Evolutionary conservation across 1,140 invertebrate genomes (phyloP), one percentile per base, ranked within the genome.

Genomic region (Drosophila ohnishii): DNA sequence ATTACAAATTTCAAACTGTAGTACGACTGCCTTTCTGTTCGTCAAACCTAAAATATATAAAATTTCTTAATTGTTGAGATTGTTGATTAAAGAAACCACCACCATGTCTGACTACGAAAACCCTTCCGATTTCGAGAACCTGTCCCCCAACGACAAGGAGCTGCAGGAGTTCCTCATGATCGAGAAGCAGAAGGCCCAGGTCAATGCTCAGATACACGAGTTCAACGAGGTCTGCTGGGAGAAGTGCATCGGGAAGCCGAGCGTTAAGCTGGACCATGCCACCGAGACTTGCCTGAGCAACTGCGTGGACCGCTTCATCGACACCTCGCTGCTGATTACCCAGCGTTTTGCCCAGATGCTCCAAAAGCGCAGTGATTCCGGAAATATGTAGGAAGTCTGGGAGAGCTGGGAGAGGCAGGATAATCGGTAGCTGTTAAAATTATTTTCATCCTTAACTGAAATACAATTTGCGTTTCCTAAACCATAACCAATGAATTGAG

Each of bases 201-300:
- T 98, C 65, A 96, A 97, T 92, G 95, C 95, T 48, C 96, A 97
- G 96, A 96, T 97, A 76, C 96, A 97, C 82, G 95, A 96, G 91
- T 96, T 99, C 90, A 98, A 97, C 76, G 97, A 98, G 83, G 94
- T 97, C 59, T 99, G 98, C 92, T 99, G 97, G 97, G 97, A 99
- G 11, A 97, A 97, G 91, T 99, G 98, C 90, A 94, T 99, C 2
- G 97, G 97, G 25, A 97, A 97, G 90, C 96, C 97, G 16, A 94
- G 95, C 69, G 94, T 93, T 30, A 98, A 97, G 92, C 91, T 99
- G 70, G 98, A 98, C 85, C 94, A 95, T 19, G 94, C 95, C 86
- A 97, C 97, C 9, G 97, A 99, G 93, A 96, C 95, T 0, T 99
- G 98, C 90, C 92, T 99, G 19, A 94, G 94, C 32, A 99, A 99